Base-by-base conservation (phyloP, 2,797 vertebrate genomes). In the Manis crassicaudata region DNA sequence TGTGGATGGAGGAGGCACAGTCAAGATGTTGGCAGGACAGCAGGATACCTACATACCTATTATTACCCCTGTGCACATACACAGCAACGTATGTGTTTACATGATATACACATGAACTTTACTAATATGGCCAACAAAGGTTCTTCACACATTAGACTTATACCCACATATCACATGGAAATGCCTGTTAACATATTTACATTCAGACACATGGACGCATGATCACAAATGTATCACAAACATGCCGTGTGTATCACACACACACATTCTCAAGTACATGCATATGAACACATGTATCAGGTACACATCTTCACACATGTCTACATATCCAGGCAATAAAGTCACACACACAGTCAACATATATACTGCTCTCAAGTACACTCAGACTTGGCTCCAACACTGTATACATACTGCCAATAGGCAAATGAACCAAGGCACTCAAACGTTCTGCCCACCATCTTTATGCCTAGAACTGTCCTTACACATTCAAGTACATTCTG, bases 1-100 rank as follows among this genome's bases (percentile, higher is more conserved):
- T 94, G 90, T 96, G 7, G 75, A 98, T 94, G 7, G 18, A 97
- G 91, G 70, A 98, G 0, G 1, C 70, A 95, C 84, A 87, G 96
- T 96, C 50, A 95, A 95, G 92, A 68, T 0, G 4, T 79, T 85
- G 75, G 0, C 0, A 1, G 37, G 43, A 70, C 10, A 80, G 37
- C 8, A 90, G 37, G 16, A 3, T 32, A 3, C 25, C 84, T 12
- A 60, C 12, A 90, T 5, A 73, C 17, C 2, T 6, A 83, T 50
- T 6, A 83, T 50, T 43, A 68, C 63, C 54, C 29, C 65, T 18
- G 20, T 46, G 68, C 18, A 65, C 14, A 16, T 4, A 21, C 1
- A 14, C 11, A 92, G 52, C 17, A 76, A 86, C 50, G 23, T 46
- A 75, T 60, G 9, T 70, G 56, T 6, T 79, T 72, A 81, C 11